A percentile compares a stretch with the other conserved stretches of the same genome.
Evolutionary conservation across 2,888 invertebrate species (phyloP).

Genomic region (Hirtodrosophila duncani): DNA sequence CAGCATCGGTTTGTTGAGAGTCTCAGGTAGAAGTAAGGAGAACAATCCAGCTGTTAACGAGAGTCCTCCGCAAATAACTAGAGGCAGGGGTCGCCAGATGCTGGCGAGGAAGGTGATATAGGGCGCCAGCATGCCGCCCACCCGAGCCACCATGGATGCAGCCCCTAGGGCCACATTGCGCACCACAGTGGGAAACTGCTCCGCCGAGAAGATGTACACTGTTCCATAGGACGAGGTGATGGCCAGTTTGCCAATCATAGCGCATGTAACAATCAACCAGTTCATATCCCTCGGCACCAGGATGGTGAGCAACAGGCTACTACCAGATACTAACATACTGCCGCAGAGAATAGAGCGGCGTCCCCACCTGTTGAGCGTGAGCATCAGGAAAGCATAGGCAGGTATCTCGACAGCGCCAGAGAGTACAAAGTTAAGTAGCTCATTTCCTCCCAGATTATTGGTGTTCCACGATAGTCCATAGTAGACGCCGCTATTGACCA

Average conservation of each 20-base stretch:
- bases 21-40: conserved; percentile 87
- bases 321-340: conserved; percentile 83
- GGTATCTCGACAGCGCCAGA: conserved; percentile 88
- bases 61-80: conserved; percentile 85
- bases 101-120: conserved; percentile 85
- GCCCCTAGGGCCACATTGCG: conserved; percentile 92
- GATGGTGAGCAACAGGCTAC: conserved; percentile 81
- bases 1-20: conserved; percentile 85
- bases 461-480: conserved; percentile 89
- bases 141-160: conserved; percentile 90
- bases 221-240: conserved; percentile 87
- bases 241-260: conserved; percentile 86
- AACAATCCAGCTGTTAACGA: conserved; percentile 86
- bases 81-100: conserved; percentile 83
- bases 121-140: conserved; percentile 85
- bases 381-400: conserved; percentile 83
- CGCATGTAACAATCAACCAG: conserved; percentile 81
- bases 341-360: conserved; percentile 84
- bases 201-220: conserved; percentile 85
- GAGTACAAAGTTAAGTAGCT: conserved; percentile 85
- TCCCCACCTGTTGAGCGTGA: conserved; percentile 85
- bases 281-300: conserved; percentile 80
- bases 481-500: conserved; percentile 87
- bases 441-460: conserved; percentile 85
- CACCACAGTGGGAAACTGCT: conserved; percentile 87